Conservation (phyloP, 2,113 vertebrate genomes). For the Ptyas mucosa region DNA sequence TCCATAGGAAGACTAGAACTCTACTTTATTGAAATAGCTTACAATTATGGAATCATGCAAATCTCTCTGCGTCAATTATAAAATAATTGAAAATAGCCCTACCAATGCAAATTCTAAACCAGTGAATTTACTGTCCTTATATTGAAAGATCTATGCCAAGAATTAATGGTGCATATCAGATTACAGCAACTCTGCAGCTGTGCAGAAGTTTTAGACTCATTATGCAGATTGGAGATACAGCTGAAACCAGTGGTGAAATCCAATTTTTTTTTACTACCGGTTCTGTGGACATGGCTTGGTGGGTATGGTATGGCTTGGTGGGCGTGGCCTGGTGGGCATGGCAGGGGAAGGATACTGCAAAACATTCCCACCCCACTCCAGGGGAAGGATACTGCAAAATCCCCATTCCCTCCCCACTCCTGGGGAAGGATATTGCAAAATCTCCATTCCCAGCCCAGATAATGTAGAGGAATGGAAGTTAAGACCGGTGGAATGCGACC, state of each 20-base stretch:
- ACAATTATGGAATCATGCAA: neutral
- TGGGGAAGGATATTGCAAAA: too few species aligned
- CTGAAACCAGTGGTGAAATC: neutral
- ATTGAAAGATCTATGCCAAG: neutral
- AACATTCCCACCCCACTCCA: too few species aligned
- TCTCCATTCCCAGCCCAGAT: neutral
- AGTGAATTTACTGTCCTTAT: neutral
- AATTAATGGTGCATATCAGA: neutral
- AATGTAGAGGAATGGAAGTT: neutral
- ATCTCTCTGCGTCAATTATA: neutral
- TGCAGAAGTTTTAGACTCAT: neutral
- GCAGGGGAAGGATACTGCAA: too few species aligned
- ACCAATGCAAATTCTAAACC: neutral
- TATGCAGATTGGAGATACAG: neutral
- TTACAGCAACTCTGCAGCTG: neutral
- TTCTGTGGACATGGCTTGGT: too few species aligned
- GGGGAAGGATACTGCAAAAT: too few species aligned
- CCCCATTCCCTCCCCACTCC: too few species aligned
- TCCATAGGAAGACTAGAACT: neutral
- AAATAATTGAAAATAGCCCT: neutral
- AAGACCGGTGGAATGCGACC: neutral
- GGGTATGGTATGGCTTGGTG: too few species aligned
- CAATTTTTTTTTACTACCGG: too few species aligned
- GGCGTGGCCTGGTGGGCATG: too few species aligned
- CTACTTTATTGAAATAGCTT: neutral